These are phyloP conservation scores for Drosophila kambysellisi DNA, from an alignment of 2,888 invertebrate species.

Conservation along the genomic window DNA sequence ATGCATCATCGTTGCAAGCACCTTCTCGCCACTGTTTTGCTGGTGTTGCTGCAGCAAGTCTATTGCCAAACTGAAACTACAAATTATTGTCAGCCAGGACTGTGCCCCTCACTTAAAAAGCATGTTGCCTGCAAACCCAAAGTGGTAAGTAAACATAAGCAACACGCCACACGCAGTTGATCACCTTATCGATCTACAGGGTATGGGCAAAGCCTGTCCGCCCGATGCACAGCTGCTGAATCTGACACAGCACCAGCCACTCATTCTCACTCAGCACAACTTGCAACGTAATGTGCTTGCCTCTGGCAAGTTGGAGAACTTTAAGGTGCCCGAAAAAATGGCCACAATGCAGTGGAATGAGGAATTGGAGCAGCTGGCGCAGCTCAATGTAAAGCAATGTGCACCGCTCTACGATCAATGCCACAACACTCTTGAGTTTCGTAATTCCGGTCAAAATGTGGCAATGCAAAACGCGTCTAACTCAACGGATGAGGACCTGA, in stretches of 20 bases:
- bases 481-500: slow-evolving; percentile 27
- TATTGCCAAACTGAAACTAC: slow-evolving; percentile 6
- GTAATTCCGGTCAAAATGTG: slow-evolving; percentile 64
- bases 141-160: slow-evolving; percentile 51
- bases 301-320: slow-evolving; percentile 37
- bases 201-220: slow-evolving; percentile 38
- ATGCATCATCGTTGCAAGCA: slow-evolving; percentile 36
- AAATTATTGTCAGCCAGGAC: slow-evolving; percentile 53
- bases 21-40: slow-evolving; percentile 10
- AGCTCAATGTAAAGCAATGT: slow-evolving; percentile 61
- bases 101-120: slow-evolving; percentile 50
- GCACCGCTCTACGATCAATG: slow-evolving; percentile 47
- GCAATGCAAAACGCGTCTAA: slow-evolving; percentile 31
- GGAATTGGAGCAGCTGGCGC: slow-evolving; percentile 57
- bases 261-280: slow-evolving; percentile 62
- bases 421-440: slow-evolving; percentile 58
- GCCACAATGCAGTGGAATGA: slow-evolving; percentile 61
- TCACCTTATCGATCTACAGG: slow-evolving; percentile 11
- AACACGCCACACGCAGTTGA: neutral
- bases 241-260: slow-evolving; percentile 29
- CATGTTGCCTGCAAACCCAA: slow-evolving; percentile 65
- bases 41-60: slow-evolving; percentile 24
- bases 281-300: slow-evolving; percentile 53
- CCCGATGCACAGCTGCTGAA: slow-evolving; percentile 41
- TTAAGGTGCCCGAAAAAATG: slow-evolving; percentile 60